Base-by-base conservation (phyloP, 2,888 invertebrate species). In the Oxycera nigricornis region DNA sequence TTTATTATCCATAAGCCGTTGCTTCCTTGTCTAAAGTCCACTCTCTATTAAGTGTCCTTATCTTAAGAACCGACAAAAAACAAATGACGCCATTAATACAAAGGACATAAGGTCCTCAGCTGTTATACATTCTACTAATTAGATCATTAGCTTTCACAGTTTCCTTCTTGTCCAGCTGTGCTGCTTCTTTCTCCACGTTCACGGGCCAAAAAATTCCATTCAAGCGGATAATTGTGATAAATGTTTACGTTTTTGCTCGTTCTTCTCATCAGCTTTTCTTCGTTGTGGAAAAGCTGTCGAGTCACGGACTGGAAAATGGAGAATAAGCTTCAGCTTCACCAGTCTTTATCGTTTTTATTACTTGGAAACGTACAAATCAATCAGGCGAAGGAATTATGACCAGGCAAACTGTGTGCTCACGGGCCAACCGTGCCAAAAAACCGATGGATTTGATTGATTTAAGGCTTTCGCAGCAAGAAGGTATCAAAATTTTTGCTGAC, bases 141-240 rank as follows among this genome's bases (percentile, higher is more conserved):
- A 65, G 65, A 65, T 65, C 65, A 65, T 65, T 65, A 65, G 65
- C 65, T 65, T 65, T 65, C 65, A 39, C 28, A 39, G 65, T 17
- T 65, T 65, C 17, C 65, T 11, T 65, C 35, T 11, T 2, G 22
- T 24, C 9, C 65, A 65, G 65, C 65, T 65, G 65, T 26, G 65
- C 65, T 61, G 9, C 9, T 46, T 3, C 28, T 59, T 59, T 3
- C 61, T 61, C n/a, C 61, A 61, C 17, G 39, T 61, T 26, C 61
- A 61, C 17, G 39, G 11, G 30, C 65, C 9, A 55, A 65, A 17
- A 22, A 65, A n/a, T n/a, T 17, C 65, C 41, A 65, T 41, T 39
- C 41, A 30, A 41, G 22, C 41, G 65, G 39, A 65, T 65, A 65
- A 65, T 65, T 65, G 65, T 65, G 65, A 65, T 65, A 65, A 65